These are phyloP conservation scores for Calypte anna DNA, from an alignment of 2,113 vertebrate genomes.

Conservation along the genomic window DNA sequence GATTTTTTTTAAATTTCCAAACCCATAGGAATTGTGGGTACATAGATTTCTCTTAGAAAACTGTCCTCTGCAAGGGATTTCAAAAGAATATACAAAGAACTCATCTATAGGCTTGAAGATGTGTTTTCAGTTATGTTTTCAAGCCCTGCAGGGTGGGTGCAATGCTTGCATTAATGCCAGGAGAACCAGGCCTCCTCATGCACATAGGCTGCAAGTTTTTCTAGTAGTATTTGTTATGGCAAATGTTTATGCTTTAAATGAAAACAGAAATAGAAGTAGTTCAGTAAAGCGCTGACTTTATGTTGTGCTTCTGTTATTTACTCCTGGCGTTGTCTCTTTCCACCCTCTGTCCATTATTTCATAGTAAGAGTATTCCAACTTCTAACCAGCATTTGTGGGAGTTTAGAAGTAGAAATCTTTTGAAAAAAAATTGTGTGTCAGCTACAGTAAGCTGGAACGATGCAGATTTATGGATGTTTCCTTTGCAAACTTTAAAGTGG, in stretches of 20 bases:
- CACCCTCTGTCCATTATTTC: neutral
- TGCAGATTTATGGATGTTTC: neutral
- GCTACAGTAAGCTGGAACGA: neutral
- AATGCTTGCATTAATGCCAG: neutral
- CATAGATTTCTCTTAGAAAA: neutral
- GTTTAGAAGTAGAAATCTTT: neutral
- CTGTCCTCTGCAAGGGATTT: neutral
- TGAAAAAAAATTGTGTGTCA: neutral
- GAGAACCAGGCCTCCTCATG: neutral
- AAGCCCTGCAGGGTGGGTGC: neutral
- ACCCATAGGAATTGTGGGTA: neutral
- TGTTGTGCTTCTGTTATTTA: neutral
- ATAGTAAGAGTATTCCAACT: neutral
- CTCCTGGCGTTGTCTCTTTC: neutral
- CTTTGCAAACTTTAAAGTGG: neutral
- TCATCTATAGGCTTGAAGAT: neutral
- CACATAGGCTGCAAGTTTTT: rapidly evolving
- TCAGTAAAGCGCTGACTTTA: neutral
- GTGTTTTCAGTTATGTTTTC: neutral
- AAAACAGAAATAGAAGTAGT: neutral
- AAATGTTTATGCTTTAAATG: neutral
- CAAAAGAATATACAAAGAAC: neutral
- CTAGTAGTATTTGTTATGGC: neutral
- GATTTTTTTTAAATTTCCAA: neutral
- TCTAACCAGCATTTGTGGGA: neutral